Percentiles rank a stretch among this genome's conserved stretches.
These are phyloP conservation scores for Catocala fraxini DNA, from an alignment of 2,888 invertebrate species.

Conservation along the genomic window DNA sequence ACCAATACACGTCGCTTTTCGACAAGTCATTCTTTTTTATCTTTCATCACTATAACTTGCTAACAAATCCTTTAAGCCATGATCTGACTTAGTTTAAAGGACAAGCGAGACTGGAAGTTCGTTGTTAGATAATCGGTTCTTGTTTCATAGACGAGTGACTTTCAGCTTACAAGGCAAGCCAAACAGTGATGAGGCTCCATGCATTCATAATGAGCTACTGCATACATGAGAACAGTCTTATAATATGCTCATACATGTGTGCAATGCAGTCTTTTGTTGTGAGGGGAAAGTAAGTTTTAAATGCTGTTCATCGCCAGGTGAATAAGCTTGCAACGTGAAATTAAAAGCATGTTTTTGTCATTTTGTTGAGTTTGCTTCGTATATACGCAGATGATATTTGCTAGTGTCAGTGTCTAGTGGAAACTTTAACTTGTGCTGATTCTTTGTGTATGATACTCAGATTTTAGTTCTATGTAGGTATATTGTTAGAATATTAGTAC, in stretches of 20 bases:
- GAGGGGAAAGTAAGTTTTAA: not conserved
- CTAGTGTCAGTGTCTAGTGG: no score
- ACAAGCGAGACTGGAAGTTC: constrained; percentile 7
- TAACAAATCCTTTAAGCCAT: constrained; percentile 7
- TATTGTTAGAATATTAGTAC: no score
- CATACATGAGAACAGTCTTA: not conserved
- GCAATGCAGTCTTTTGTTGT: not conserved
- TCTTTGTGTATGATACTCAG: no score
- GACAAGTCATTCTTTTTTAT: not conserved
- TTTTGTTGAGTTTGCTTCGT: no score
- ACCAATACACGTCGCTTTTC: not conserved
- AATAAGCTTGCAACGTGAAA: no score
- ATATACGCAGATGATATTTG: no score
- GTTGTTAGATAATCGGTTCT: constrained; percentile 18
- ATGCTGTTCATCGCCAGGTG: no score
- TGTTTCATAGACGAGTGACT: constrained; percentile 11
- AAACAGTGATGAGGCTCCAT: not conserved
- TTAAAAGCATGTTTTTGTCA: no score
- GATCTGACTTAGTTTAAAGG: constrained; percentile 9
- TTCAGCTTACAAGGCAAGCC: constrained; percentile 8
- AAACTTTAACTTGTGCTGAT: no score
- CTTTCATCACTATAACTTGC: constrained; percentile 7
- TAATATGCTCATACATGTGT: not conserved
- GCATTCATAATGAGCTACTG: constrained; percentile 1
- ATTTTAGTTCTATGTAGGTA: no score